These are phyloP conservation scores for Amphipoea oculea DNA, from an alignment of 2,888 invertebrate genomes.

Conservation along the genomic window DNA sequence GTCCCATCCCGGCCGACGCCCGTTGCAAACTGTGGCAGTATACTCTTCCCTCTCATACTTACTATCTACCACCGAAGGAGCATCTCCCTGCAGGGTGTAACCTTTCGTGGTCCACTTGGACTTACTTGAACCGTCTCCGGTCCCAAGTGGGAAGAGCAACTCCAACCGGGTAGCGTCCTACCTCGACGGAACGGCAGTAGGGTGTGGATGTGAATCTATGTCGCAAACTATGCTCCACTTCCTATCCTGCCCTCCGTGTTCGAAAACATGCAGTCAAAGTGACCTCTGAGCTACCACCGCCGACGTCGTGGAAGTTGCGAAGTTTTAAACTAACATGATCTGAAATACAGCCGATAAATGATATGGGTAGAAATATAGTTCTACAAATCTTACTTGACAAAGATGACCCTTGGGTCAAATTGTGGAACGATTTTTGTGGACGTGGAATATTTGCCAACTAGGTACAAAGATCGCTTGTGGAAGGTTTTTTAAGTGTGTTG, in stretches of 20 bases:
- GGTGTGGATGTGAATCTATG: background rate
- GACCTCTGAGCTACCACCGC: no score
- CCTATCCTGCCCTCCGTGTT: background rate
- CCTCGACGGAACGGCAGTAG: background rate
- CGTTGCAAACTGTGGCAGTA: no score
- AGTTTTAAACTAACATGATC: no score
- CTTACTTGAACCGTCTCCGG: background rate
- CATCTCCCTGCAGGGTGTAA: no score
- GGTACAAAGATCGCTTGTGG: background rate
- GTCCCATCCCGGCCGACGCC: no score
- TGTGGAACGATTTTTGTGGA: conserved; percentile 17
- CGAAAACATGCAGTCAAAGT: no score
- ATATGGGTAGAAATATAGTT: conserved; percentile 2
- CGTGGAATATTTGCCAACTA: conserved; percentile 41
- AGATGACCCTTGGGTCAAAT: conserved; percentile 37
- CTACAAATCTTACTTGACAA: conserved; percentile 29
- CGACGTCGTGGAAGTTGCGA: no score
- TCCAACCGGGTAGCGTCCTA: background rate
- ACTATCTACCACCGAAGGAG: no score
- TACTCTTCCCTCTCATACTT: no score
- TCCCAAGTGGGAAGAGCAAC: background rate
- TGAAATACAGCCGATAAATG: background rate
- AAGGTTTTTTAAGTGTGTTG: conserved; percentile 13
- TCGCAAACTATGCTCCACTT: background rate
- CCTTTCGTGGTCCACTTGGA: background rate